A percentile compares a stretch with the other conserved stretches of the same genome.
These are phyloP conservation scores for Osmerus mordax DNA, from an alignment of 2,113 vertebrate genomes.

Conservation along the genomic window DNA sequence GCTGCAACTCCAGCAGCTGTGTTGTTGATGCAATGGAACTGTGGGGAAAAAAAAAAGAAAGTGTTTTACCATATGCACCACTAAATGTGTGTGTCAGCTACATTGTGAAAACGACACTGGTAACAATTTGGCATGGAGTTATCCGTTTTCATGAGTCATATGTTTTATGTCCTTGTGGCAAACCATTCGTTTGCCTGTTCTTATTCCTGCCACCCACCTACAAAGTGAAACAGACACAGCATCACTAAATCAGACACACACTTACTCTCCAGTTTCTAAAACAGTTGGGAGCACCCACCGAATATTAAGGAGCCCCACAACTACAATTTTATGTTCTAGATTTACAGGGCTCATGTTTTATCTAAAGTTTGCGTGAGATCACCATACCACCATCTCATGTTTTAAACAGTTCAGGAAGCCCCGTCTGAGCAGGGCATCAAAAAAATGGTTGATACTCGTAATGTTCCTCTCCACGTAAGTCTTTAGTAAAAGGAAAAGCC, in stretches of 20 bases:
- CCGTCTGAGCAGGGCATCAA: too few relatives aligned
- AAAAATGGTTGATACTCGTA: too few relatives aligned
- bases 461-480: too few relatives aligned
- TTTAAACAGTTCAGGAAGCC: too few relatives aligned
- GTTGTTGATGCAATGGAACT: slow-evolving; percentile 93
- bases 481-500: too few relatives aligned
- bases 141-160: neutral
- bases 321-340: too few relatives aligned
- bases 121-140: neutral
- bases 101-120: neutral
- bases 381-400: too few relatives aligned
- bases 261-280: neutral
- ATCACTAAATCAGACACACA: too few relatives aligned
- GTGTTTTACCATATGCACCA: neutral
- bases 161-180: neutral
- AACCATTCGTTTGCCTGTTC: neutral
- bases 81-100: neutral
- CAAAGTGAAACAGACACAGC: neutral
- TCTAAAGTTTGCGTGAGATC: too few relatives aligned
- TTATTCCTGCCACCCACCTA: neutral
- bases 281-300: neutral
- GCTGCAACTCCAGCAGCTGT: slow-evolving; percentile 98
- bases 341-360: too few relatives aligned
- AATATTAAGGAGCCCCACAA: neutral
- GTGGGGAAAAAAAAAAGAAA: slow-evolving; percentile 20